Conservation (phyloP, 2,888 invertebrate genomes). For the Drosophila algonquin region DNA sequence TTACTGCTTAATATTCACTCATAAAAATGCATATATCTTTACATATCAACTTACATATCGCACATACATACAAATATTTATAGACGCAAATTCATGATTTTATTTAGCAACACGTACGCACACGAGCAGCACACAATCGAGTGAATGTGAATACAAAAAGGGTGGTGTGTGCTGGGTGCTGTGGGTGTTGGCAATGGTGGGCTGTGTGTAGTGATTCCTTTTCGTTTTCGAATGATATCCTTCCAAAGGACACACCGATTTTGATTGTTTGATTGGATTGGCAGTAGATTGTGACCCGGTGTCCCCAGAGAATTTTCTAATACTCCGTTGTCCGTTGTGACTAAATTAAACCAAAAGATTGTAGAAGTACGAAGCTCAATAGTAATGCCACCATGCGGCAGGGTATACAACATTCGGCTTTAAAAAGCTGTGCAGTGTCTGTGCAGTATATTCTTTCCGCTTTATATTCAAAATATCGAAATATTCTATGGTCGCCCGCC, state of each 20-base stretch:
- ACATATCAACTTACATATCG: not conserved
- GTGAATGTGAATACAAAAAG: not conserved
- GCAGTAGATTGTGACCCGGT: too few relatives aligned
- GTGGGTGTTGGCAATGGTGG: not conserved
- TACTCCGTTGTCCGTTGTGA: too few relatives aligned
- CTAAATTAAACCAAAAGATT: too few relatives aligned
- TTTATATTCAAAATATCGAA: slow-evolving; percentile 29
- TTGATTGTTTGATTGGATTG: too few relatives aligned
- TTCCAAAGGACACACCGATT: not conserved
- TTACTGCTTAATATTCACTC: slow-evolving; percentile 67
- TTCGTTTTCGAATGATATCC: not conserved
- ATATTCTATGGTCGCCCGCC: slow-evolving; percentile 15
- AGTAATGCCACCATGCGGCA: too few relatives aligned
- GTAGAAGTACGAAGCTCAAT: not conserved
- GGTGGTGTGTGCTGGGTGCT: not conserved
- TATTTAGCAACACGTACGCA: slow-evolving; percentile 49
- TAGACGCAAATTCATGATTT: slow-evolving; percentile 62
- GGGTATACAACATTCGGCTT: not conserved
- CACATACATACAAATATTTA: not conserved
- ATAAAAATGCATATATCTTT: slow-evolving; percentile 60
- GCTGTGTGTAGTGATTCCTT: slow-evolving; percentile 27
- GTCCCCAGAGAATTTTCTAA: too few relatives aligned
- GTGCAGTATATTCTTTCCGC: slow-evolving; percentile 3
- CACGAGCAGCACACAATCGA: not conserved
- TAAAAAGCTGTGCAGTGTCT: not conserved